Evolutionary conservation across 2,113 vertebrate genomes (phyloP).

Genomic region (Puntigrus tetrazona): DNA sequence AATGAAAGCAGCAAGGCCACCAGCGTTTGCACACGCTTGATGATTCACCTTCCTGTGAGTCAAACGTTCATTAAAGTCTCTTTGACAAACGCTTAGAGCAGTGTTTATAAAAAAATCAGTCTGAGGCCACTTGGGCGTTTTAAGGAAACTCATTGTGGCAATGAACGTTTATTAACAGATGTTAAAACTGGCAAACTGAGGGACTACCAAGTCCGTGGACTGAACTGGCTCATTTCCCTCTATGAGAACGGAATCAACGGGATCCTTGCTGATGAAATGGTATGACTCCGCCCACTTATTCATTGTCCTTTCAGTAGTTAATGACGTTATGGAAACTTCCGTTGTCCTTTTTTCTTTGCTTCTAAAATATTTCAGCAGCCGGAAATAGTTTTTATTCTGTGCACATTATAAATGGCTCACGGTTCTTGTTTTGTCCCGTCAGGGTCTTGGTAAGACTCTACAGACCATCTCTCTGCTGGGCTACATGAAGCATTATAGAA

Average conservation of each 20-base stretch:
- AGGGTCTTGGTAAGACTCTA: conserved; percentile 97
- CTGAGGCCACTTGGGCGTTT: not conserved
- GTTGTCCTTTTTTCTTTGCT: no score
- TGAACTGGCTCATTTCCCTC: conserved; percentile 98
- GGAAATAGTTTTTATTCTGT: not conserved
- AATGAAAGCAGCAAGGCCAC: conserved; percentile 95
- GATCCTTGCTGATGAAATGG: conserved; percentile 99
- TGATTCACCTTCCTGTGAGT: conserved; percentile 93
- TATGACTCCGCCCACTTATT: conserved; percentile 55
- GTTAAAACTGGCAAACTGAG: conserved; percentile 93
- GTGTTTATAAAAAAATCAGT: not conserved
- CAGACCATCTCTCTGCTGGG: conserved; percentile 97
- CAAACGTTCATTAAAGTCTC: not conserved
- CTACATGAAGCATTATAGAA: conserved; percentile 99
- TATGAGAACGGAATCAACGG: conserved; percentile 99
- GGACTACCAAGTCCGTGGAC: conserved; percentile 94
- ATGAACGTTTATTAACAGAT: conserved; percentile 70
- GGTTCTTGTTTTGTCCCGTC: conserved; percentile 20
- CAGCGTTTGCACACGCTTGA: conserved; percentile 92
- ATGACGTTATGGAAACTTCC: no score
- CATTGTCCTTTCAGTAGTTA: not conserved
- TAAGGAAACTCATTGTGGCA: not conserved
- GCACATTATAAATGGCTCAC: conserved; percentile 28
- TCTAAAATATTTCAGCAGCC: not conserved
- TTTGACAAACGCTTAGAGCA: not conserved